A percentile compares a stretch with the other conserved stretches of the same genome.
Evolutionary conservation across 1,140 invertebrate species (phyloP).

Genomic region (Pseudomyrmex gracilis): DNA sequence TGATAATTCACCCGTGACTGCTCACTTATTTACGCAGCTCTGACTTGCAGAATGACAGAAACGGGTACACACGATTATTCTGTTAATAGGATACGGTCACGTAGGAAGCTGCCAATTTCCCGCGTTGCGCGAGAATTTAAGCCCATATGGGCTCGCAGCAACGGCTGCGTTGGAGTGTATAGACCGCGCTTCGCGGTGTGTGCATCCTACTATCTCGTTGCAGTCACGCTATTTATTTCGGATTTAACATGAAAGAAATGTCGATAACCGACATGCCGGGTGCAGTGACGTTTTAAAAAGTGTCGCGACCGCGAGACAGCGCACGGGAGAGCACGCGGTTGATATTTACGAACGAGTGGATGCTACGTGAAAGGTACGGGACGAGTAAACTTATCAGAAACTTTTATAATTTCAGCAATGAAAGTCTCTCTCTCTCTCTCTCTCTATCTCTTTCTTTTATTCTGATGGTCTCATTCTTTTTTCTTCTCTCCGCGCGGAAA

Average conservation of each 20-base stretch:
- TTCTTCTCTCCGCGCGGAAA: neutral
- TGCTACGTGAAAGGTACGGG: slow-evolving; percentile 51
- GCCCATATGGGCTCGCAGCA: neutral
- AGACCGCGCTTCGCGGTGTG: neutral
- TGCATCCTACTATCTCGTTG: slow-evolving; percentile 11
- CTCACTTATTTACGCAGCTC: slow-evolving; percentile 24
- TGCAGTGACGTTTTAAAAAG: slow-evolving; percentile 23
- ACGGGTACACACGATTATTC: slow-evolving; percentile 15
- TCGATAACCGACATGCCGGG: slow-evolving; percentile 33
- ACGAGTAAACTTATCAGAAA: slow-evolving; percentile 12
- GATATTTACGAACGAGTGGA: slow-evolving; percentile 52
- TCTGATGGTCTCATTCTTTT: neutral
- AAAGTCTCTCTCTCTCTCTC: neutral
- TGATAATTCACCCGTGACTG: slow-evolving; percentile 8
- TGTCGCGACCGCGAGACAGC: slow-evolving; percentile 3
- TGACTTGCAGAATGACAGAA: slow-evolving; percentile 29
- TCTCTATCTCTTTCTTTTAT: neutral
- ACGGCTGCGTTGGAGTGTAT: neutral
- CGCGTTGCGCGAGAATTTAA: slow-evolving; percentile 18
- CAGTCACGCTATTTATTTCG: slow-evolving; percentile 42
- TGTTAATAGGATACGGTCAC: slow-evolving; percentile 40
- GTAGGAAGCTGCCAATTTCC: slow-evolving; percentile 43
- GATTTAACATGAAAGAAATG: slow-evolving; percentile 52
- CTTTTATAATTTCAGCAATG: slow-evolving; percentile 44
- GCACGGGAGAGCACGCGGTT: slow-evolving; percentile 6